phyloP scores from a whole-genome alignment of 2,888 invertebrate genomes.

The Arrhopalites spinosus region DNA sequence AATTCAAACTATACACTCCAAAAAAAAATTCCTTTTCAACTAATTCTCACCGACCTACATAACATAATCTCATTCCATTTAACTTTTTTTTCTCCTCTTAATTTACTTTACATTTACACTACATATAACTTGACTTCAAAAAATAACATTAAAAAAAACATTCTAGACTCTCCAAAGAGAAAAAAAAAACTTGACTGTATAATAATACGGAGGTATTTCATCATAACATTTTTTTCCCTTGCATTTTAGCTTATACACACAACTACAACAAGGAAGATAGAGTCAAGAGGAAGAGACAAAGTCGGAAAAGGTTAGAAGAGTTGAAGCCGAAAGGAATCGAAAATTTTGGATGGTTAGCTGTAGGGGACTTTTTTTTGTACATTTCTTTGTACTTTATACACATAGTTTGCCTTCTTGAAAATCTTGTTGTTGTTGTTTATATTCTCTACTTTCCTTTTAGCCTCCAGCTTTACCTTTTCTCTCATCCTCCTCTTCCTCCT shows the following conservation, averaged over 20 bases:
- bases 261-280: not conserved
- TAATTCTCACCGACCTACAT: constrained; percentile 4
- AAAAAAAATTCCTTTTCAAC: not conserved
- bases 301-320: not conserved
- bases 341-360: not conserved
- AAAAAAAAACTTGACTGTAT: no score
- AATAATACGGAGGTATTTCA: no score
- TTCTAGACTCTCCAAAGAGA: no score
- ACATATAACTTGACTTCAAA: no score
- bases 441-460: not conserved
- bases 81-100: not conserved
- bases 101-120: no score
- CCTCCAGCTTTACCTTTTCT: constrained; percentile 8
- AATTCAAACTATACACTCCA: not conserved
- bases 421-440: not conserved
- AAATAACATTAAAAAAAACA: no score
- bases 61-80: not conserved
- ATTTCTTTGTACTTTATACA: not conserved
- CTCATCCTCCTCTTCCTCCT: not conserved
- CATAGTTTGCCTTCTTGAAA: no score
- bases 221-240: no score
- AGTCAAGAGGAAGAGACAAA: not conserved
- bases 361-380: not conserved
- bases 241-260: no score
- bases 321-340: not conserved